Percentiles rank a stretch among this genome's conserved stretches.
phyloP scores from a whole-genome alignment of 2,113 vertebrate genomes.

The Bujurquina vittata region DNA sequence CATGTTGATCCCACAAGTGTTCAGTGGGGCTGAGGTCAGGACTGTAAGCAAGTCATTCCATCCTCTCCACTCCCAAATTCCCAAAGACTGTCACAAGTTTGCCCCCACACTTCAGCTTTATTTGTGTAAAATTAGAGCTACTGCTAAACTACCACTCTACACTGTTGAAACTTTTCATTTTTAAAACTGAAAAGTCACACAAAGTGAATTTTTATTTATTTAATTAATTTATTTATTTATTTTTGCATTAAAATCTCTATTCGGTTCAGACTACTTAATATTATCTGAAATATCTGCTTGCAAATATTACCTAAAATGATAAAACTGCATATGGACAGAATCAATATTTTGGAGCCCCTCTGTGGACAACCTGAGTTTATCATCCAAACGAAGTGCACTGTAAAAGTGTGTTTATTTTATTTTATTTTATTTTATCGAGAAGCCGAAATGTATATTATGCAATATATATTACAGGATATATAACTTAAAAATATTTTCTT shows the following conservation, averaged over 20 bases:
- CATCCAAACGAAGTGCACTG: neutral
- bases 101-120: too few relatives aligned
- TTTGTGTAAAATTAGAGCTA: too few relatives aligned
- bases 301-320: neutral
- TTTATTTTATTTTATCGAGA: neutral
- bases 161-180: too few relatives aligned
- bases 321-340: neutral
- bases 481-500: neutral
- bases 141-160: neutral
- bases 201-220: too few relatives aligned
- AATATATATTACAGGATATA: neutral
- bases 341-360: constrained; percentile 27
- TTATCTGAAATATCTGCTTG: neutral
- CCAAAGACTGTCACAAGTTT: too few relatives aligned
- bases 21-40: too few relatives aligned
- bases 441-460: neutral
- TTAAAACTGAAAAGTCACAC: too few relatives aligned
- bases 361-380: constrained; percentile 16
- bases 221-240: neutral
- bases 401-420: neutral
- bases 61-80: too few relatives aligned
- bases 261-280: neutral
- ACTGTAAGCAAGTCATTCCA: too few relatives aligned
- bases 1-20: too few relatives aligned
- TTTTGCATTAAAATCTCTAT: neutral